These are phyloP conservation scores for Pissodes strobi DNA, from an alignment of 1,140 invertebrate genomes.

Conservation along the genomic window DNA sequence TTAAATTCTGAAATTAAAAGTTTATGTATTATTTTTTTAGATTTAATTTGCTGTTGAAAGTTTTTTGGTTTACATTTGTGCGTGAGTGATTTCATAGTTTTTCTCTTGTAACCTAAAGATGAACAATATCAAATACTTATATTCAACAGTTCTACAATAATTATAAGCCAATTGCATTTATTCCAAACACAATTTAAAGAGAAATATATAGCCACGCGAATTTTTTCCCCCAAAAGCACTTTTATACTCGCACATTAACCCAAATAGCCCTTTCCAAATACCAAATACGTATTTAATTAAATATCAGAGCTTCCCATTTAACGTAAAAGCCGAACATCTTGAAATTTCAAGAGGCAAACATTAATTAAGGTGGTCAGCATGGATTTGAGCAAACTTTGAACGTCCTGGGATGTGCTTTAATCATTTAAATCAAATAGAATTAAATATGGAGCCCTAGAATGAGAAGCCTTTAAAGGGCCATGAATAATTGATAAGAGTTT, in stretches of 20 bases:
- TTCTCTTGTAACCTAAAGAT: no score
- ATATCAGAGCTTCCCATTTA: constrained; percentile 22
- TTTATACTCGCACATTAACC: constrained; percentile 10
- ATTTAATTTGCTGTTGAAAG: no score
- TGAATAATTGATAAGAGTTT: constrained; percentile 37
- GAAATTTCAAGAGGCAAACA: constrained; percentile 29
- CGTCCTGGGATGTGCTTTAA: constrained; percentile 25
- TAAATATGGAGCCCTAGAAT: constrained; percentile 34
- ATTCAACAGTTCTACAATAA: no score
- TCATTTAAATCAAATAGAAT: constrained; percentile 38
- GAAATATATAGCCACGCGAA: no score
- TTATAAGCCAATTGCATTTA: no score
- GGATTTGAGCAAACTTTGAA: constrained; percentile 25
- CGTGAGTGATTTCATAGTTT: no score
- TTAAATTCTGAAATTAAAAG: no score
- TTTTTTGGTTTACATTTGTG: no score
- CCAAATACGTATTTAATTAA: constrained; percentile 23
- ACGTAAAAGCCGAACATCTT: constrained; percentile 28
- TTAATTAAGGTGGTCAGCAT: constrained; percentile 35
- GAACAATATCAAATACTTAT: no score
- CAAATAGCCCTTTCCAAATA: not conserved
- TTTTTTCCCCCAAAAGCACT: no score
- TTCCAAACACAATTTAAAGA: no score
- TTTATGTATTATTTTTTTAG: no score
- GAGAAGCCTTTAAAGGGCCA: constrained; percentile 35